Evolutionary conservation across 1,140 invertebrate genomes (phyloP).

Genomic region (Augochlora pura): DNA sequence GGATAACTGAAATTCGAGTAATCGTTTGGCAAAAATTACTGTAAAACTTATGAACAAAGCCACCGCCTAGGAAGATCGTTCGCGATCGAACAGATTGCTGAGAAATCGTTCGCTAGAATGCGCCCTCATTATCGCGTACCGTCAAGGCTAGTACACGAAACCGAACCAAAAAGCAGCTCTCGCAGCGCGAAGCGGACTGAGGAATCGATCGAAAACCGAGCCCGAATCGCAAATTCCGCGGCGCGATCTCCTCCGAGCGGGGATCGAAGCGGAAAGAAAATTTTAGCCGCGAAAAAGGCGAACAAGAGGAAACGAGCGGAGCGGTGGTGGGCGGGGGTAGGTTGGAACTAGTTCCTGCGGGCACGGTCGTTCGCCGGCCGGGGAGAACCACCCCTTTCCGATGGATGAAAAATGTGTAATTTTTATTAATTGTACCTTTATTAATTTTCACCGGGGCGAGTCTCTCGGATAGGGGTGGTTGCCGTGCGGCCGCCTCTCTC

Average conservation of each 20-base stretch:
- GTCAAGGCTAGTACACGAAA: no score
- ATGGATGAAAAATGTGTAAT: constrained; percentile 75
- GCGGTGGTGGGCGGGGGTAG: background rate
- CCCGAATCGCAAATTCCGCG: background rate
- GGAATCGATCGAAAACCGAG: background rate
- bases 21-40: no score
- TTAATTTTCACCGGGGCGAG: constrained; percentile 66
- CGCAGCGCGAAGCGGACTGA: background rate
- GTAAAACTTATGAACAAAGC: no score
- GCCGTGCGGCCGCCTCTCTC: no score
- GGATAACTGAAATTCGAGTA: no score
- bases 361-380: constrained; percentile 11
- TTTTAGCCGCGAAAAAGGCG: constrained; percentile 40
- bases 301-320: constrained; percentile 23
- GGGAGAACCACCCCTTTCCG: constrained; percentile 32
- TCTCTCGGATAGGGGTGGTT: constrained; percentile 22
- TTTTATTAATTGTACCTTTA: constrained; percentile 76
- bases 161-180: background rate
- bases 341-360: constrained; percentile 15
- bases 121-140: no score
- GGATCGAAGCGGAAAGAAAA: constrained; percentile 39
- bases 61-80: no score
- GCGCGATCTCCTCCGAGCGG: background rate
- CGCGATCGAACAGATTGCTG: no score
- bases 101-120: no score